These are phyloP conservation scores for Cynopterus sphinx DNA, from an alignment of 2,797 vertebrate species.

Conservation along the genomic window DNA sequence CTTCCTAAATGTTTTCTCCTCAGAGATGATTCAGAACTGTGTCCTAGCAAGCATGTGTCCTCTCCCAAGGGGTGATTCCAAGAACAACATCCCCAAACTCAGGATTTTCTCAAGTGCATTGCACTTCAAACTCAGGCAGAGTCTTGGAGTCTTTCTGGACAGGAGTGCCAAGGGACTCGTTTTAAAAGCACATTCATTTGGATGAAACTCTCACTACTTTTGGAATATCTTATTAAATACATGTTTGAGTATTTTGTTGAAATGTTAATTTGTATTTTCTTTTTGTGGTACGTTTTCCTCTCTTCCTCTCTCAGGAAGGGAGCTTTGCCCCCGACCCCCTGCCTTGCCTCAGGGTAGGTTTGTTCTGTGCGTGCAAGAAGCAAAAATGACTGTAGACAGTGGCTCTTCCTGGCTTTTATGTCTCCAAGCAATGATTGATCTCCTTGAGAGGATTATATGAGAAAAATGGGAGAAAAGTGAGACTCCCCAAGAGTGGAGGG, in stretches of 20 bases:
- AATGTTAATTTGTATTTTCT: neutral
- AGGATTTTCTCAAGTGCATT: neutral
- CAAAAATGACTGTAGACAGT: neutral
- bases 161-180: neutral
- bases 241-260: neutral
- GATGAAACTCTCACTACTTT: neutral
- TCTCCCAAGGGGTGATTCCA: neutral
- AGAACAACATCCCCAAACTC: neutral
- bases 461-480: neutral
- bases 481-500: neutral
- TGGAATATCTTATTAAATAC: neutral
- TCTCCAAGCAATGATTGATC: neutral
- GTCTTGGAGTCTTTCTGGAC: neutral
- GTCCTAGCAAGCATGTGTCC: neutral
- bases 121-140: neutral
- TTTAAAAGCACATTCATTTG: neutral
- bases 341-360: neutral
- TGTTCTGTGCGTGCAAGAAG: neutral
- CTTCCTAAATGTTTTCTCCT: conserved; percentile 20
- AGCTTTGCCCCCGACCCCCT: neutral
- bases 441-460: neutral
- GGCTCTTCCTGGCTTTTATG: neutral
- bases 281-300: neutral
- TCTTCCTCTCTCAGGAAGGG: neutral
- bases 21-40: neutral